A percentile compares a stretch with the other conserved stretches of the same genome.
phyloP scores from a whole-genome alignment of 2,113 vertebrate genomes.

The Elachura formosa region DNA sequence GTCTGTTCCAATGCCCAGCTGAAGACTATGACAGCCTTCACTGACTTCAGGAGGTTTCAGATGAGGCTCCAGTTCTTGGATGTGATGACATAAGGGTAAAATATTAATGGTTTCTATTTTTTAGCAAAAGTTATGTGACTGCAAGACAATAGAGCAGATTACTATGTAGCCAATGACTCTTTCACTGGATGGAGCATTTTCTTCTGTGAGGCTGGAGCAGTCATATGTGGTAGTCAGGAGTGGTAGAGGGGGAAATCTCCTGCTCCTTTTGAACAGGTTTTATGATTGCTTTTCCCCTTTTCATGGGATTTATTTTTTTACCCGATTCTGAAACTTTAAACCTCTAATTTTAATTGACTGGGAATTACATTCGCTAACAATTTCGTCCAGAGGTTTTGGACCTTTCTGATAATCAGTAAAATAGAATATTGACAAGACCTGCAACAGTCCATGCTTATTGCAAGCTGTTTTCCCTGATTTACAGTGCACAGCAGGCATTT shows the following conservation, averaged over 20 bases:
- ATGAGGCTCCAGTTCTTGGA: not conserved
- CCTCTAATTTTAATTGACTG: not conserved
- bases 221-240: not conserved
- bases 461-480: not conserved
- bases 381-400: not conserved
- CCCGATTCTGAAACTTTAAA: not conserved
- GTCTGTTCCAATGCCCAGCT: not conserved
- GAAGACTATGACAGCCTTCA: not conserved
- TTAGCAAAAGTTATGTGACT: not conserved
- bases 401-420: not conserved
- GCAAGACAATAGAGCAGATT: not conserved
- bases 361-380: not conserved
- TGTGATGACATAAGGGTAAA: not conserved
- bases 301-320: not conserved
- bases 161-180: not conserved
- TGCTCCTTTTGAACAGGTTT: not conserved
- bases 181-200: not conserved
- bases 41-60: not conserved
- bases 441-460: not conserved
- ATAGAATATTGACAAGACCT: not conserved
- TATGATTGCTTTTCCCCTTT: not conserved
- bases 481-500: not conserved
- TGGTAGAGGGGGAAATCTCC: not conserved
- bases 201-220: not conserved
- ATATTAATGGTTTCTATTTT: not conserved